Evolutionary conservation across 2,888 invertebrate species (phyloP).

Genomic region (Thymelicus lineola): DNA sequence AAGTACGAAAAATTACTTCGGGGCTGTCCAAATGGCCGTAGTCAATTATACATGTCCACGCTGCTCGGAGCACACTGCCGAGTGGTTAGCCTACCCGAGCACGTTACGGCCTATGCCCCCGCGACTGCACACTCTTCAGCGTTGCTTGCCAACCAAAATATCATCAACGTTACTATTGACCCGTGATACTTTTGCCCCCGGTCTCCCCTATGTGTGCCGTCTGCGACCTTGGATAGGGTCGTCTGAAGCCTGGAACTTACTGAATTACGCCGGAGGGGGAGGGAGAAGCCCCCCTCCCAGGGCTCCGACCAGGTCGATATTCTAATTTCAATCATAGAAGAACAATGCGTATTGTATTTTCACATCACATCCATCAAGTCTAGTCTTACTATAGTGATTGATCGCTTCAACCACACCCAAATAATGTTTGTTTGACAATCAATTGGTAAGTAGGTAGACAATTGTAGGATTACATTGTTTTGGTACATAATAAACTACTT

Average conservation of each 20-base stretch:
- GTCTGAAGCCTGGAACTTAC: slow-evolving; percentile 71
- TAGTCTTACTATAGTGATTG: neutral
- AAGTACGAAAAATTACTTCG: too few species aligned
- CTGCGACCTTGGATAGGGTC: slow-evolving; percentile 81
- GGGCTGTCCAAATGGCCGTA: too few species aligned
- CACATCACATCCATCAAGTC: slow-evolving; percentile 10
- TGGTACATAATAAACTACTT: neutral
- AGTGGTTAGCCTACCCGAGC: too few species aligned
- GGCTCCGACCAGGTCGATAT: slow-evolving; percentile 31
- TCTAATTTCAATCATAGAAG: slow-evolving; percentile 33
- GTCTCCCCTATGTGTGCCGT: slow-evolving; percentile 61
- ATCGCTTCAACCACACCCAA: neutral
- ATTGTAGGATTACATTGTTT: too few species aligned
- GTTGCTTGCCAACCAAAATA: too few species aligned
- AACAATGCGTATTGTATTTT: slow-evolving; percentile 28
- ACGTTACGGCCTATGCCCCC: too few species aligned
- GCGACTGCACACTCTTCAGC: too few species aligned
- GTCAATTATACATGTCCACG: too few species aligned
- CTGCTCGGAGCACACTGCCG: too few species aligned
- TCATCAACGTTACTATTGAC: too few species aligned
- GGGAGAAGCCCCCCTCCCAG: slow-evolving; percentile 9
- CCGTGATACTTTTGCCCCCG: too few species aligned
- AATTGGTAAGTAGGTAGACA: neutral
- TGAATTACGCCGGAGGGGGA: slow-evolving; percentile 56
- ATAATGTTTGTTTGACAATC: neutral